Conservation (phyloP, 2,113 vertebrate genomes). For the Calyptomena viridis region DNA sequence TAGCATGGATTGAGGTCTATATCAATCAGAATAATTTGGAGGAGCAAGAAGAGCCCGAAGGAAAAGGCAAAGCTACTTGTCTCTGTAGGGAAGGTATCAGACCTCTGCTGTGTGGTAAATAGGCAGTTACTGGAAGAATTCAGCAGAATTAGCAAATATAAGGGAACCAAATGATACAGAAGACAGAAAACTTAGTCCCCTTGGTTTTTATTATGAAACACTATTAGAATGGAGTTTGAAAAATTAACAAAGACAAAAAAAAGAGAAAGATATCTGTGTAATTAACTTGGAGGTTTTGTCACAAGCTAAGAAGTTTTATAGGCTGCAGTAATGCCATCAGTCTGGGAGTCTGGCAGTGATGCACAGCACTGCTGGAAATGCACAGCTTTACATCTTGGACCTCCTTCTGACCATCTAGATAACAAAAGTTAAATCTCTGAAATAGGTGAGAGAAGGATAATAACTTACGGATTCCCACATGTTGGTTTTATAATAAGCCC, state of each 20-base stretch:
- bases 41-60: slow-evolving; percentile 71
- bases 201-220: not conserved
- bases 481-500: not conserved
- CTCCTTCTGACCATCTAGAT: not conserved
- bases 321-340: not conserved
- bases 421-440: not conserved
- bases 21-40: slow-evolving; percentile 82
- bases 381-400: not conserved
- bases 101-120: slow-evolving; percentile 67
- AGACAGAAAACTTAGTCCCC: slow-evolving; percentile 26
- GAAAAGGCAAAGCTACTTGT: slow-evolving; percentile 71
- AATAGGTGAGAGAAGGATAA: not conserved
- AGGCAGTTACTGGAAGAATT: slow-evolving; percentile 60
- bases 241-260: not conserved
- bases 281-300: not conserved
- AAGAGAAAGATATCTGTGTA: not conserved
- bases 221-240: not conserved
- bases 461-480: not conserved
- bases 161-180: slow-evolving; percentile 10
- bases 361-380: not conserved
- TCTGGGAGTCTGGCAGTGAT: not conserved
- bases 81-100: slow-evolving; percentile 69
- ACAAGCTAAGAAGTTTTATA: not conserved
- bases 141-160: slow-evolving; percentile 57
- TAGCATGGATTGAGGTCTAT: slow-evolving; percentile 76